These are phyloP conservation scores for Sialia sialis DNA, from an alignment of 2,113 vertebrate genomes.

Conservation along the genomic window DNA sequence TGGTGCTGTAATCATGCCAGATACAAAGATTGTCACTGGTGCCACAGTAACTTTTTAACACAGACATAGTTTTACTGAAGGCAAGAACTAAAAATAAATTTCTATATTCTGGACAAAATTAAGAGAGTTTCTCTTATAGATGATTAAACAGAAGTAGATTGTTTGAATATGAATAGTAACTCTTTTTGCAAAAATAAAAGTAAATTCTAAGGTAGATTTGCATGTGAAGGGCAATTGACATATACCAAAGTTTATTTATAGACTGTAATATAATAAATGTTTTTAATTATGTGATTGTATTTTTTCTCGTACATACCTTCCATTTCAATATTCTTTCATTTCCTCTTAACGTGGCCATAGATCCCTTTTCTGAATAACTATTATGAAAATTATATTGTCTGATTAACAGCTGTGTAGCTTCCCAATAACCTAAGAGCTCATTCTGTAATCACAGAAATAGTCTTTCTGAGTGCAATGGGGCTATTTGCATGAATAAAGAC, in stretches of 20 bases:
- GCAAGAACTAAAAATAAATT: not conserved
- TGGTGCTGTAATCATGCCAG: not conserved
- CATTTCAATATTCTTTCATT: not conserved
- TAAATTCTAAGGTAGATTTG: not conserved
- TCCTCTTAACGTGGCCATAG: not conserved
- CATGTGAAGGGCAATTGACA: not conserved
- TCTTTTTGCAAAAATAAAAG: not conserved
- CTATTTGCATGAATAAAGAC: conserved; percentile 58
- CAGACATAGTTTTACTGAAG: not conserved
- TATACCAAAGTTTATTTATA: not conserved
- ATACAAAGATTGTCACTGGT: not conserved
- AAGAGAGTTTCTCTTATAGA: not conserved
- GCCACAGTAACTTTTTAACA: not conserved
- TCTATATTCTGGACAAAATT: not conserved
- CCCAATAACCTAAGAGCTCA: conserved; percentile 34
- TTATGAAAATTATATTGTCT: conserved; percentile 37
- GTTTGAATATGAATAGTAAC: not conserved
- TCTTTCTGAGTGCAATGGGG: not conserved
- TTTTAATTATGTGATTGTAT: not conserved
- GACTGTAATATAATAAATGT: not conserved
- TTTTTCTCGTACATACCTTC: not conserved
- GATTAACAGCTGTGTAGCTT: conserved; percentile 49
- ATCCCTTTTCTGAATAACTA: not conserved
- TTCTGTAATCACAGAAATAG: conserved; percentile 43
- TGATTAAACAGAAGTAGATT: not conserved